Base-by-base conservation (phyloP, 2,888 invertebrate genomes). In the Hyposoter dolosus region DNA sequence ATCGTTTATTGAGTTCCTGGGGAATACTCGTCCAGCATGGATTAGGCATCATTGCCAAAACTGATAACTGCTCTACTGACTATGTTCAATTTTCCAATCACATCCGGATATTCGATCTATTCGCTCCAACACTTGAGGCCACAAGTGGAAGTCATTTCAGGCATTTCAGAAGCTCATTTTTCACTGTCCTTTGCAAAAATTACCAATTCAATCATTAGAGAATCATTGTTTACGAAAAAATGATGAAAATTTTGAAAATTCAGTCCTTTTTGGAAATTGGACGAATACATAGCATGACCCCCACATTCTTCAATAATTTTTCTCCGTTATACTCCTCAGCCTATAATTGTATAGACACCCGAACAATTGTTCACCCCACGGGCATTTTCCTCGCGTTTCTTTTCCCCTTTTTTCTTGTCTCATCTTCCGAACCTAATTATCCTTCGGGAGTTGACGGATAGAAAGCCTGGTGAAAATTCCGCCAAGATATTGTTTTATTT, bases 231-330 rank as follows among this genome's bases (percentile, higher is more conserved):
- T 9, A 53, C 53, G 9, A 28, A 19, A n/a, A n/a, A 40, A 10
- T 15, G 2, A 40, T 4, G 3, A 5, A 43, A 43, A 66, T 43
- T 7, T 68, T 12, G 19, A 66, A 12, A 17, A 40, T 7, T 19
- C 3, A 19, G 65, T 32, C n/a, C 9, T 40, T 66, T 66, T 53
- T 19, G 0, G 3, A 5, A 53, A 19, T 7, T 19, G 19, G 15
- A 12, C 12, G 28, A 17, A 45, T 56, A 19, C 10, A 15, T 40
- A 6, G 6, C 0, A 43, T 72, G 83, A 89, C 78, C 69, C 6
- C 19, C 3, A 0, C 82, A 83, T 85, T 89, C 88, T 85, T 86
- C 86, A 85, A 88, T 79, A 65, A 88, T 88, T 86, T 87, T n/a
- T n/a, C 83, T 75, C 71, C 66, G 60, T 75, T 56, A 76, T 76